Evolutionary conservation across 2,888 invertebrate species (phyloP), one percentile per base, ranked within the genome.

Genomic region (Tipula lateralis): DNA sequence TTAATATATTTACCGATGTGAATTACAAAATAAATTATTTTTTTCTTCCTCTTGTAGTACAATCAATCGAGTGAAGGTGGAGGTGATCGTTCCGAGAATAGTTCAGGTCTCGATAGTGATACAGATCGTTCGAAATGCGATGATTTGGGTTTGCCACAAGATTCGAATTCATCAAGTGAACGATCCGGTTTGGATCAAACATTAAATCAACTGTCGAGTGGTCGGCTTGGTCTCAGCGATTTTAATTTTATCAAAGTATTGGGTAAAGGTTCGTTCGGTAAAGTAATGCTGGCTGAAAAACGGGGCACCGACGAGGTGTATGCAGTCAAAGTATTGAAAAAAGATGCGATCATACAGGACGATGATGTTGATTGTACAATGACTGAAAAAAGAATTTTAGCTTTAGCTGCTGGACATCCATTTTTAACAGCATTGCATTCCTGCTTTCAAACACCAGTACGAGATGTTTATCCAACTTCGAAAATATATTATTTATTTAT

Each of bases 301-400:
- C 97, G 96, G 90, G 95, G 95, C 87, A 94, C 96, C 19, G 98
- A 98, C 85, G 98, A 99, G 92, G 92, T 96, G 87, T 96, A 95
- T 89, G 96, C 96, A 12, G 94, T 96, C 85, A 96, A 96, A 90
- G 95, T 98, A 87, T 92, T 99, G 88, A 98, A 98, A 92, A 99
- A 99, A 91, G 98, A 98, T 91, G 97, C 97, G 66, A 99, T 99
- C 87, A 95, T 99, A 88, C 98, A 99, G 91, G 99, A 99, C 91
- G 99, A 99, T 90, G 99, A 99, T 91, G 99, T 99, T 85, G 99
- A 99, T 91, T 99, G 99, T 91, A 99, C 99, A 85, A 97, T 99
- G 95, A 98, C 98, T 86, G 99, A 99, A 91, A 98, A 99, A 89
- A 93, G 99, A 88, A 99, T 99, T 89, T 92, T 99, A 88, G 97